A percentile compares a stretch with the other conserved stretches of the same genome.
Conservation (phyloP, 2,888 invertebrate species). For the Tolmerus cingulatus region DNA sequence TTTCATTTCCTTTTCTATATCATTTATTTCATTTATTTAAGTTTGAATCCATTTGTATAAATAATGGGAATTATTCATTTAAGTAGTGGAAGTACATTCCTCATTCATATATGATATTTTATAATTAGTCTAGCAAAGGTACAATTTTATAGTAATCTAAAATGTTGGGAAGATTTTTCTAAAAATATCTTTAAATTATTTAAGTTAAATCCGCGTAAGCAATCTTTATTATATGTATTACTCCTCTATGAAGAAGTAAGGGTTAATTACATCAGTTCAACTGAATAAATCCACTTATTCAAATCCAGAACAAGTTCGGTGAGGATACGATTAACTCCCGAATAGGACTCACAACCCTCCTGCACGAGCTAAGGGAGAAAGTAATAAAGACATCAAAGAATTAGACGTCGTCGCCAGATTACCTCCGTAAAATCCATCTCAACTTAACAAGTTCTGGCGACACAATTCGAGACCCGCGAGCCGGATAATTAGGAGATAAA, state of each 20-base stretch:
- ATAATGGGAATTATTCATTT: too few relatives aligned
- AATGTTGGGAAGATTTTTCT: too few relatives aligned
- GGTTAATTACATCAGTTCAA: background rate
- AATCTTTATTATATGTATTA: too few relatives aligned
- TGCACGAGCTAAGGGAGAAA: background rate
- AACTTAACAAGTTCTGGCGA: background rate
- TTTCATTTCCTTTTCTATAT: too few relatives aligned
- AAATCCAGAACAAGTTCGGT: background rate
- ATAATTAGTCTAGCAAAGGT: too few relatives aligned
- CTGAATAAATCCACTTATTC: background rate
- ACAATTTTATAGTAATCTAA: too few relatives aligned
- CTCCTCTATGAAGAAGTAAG: background rate
- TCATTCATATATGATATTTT: too few relatives aligned
- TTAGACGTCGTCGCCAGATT: background rate
- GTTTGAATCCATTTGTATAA: too few relatives aligned
- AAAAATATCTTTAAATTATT: too few relatives aligned
- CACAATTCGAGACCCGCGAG: background rate
- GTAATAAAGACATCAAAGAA: constrained; percentile 2
- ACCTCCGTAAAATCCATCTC: background rate
- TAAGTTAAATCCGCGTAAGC: too few relatives aligned
- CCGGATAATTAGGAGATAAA: background rate
- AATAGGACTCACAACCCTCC: background rate
- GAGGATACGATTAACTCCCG: background rate
- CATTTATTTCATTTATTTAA: too few relatives aligned
- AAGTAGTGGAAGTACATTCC: too few relatives aligned